Evolutionary conservation across 1,140 invertebrate species (phyloP).

Genomic region (Elymnias hypermnestra): DNA sequence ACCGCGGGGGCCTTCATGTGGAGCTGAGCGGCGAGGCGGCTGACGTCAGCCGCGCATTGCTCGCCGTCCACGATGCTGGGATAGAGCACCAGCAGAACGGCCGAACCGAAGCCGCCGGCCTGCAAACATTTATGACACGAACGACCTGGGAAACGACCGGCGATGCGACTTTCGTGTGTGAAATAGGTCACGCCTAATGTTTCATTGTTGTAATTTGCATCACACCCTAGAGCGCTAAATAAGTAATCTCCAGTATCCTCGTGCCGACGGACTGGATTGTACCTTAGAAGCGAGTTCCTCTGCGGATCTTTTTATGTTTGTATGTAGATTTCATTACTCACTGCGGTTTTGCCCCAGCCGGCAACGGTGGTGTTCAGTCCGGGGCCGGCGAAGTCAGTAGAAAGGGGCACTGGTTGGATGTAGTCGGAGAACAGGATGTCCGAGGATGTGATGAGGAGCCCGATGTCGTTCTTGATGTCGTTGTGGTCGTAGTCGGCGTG

Average conservation of each 20-base stretch:
- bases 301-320: no score
- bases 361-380: conserved; percentile 28
- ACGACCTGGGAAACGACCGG: no score
- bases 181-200: no score
- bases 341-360: conserved; percentile 40
- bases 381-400: conserved; percentile 20
- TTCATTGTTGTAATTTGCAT: no score
- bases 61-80: conserved; percentile 25
- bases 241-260: no score
- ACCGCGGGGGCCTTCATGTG: conserved; percentile 29
- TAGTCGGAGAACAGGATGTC: conserved; percentile 17
- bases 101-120: conserved; percentile 29
- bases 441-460: conserved; percentile 26
- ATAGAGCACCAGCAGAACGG: conserved; percentile 24
- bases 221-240: no score
- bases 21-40: conserved; percentile 6
- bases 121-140: conserved; percentile 4
- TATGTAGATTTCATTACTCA: no score
- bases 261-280: no score
- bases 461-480: conserved; percentile 40
- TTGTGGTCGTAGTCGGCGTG: conserved; percentile 28
- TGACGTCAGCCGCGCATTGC: conserved; percentile 24
- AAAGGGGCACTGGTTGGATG: conserved; percentile 21
- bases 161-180: no score
- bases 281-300: no score